A percentile compares a stretch with the other conserved stretches of the same genome.
phyloP scores from a whole-genome alignment of 2,113 vertebrate genomes.

The Ophthalmolycus amberensis region DNA sequence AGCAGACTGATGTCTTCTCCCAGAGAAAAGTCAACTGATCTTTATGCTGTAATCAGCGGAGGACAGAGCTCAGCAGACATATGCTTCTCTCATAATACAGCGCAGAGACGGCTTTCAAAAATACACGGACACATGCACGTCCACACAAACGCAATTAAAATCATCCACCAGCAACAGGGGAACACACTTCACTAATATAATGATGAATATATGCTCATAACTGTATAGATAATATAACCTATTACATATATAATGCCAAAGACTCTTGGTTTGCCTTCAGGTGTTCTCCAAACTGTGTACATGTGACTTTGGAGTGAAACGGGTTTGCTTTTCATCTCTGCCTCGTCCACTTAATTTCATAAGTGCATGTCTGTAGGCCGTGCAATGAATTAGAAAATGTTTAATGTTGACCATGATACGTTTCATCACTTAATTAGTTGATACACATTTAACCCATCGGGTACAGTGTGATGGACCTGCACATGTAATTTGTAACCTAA shows the following conservation, averaged over 20 bases:
- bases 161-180: slow-evolving; percentile 4
- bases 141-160: slow-evolving; percentile 5
- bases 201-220: slow-evolving; percentile 11
- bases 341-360: not conserved
- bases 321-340: slow-evolving; percentile 2
- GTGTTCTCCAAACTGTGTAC: slow-evolving; percentile 7
- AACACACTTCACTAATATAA: slow-evolving; percentile 1
- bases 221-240: slow-evolving; percentile 25
- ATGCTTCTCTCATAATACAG: slow-evolving; percentile 36
- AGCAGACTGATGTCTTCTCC: slow-evolving; percentile 41
- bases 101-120: slow-evolving; percentile 15
- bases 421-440: not conserved
- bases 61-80: slow-evolving; percentile 53
- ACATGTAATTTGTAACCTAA: not conserved
- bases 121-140: not conserved
- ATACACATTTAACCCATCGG: not conserved
- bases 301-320: not conserved
- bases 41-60: slow-evolving; percentile 56
- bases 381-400: slow-evolving; percentile 11
- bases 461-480: not conserved
- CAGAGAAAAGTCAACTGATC: slow-evolving; percentile 39
- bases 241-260: slow-evolving; percentile 9
- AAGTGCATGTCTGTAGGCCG: not conserved
- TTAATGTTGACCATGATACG: not conserved
- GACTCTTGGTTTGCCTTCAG: slow-evolving; percentile 5